These are phyloP conservation scores for Fistularia tabacaria DNA, from an alignment of 2,797 vertebrate genomes.

Conservation along the genomic window DNA sequence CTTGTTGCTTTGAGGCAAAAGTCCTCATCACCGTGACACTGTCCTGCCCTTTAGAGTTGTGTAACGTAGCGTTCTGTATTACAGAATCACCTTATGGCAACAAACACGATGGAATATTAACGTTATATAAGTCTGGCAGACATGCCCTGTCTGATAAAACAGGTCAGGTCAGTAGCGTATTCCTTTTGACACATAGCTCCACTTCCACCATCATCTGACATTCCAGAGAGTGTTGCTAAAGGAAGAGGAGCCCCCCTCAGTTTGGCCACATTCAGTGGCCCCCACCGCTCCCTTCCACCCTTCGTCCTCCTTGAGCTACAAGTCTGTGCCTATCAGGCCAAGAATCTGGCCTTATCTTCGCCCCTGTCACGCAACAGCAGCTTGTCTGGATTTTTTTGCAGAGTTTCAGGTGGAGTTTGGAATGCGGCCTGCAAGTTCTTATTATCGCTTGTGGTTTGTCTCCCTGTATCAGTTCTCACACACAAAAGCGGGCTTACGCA, in stretches of 20 bases:
- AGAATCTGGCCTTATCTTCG: constrained; percentile 50
- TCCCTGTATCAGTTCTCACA: too few species aligned
- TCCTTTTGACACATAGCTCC: not conserved
- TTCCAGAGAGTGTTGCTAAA: constrained; percentile 23
- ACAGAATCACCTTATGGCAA: too few species aligned
- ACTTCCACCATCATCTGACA: constrained; percentile 27
- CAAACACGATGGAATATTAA: too few species aligned
- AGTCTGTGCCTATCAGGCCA: constrained; percentile 41
- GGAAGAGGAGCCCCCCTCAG: too few species aligned
- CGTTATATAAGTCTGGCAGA: too few species aligned
- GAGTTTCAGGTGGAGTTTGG: not conserved
- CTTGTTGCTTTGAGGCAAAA: too few species aligned
- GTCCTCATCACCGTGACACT: too few species aligned
- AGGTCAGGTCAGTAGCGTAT: not conserved
- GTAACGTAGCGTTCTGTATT: too few species aligned
- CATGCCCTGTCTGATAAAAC: not conserved
- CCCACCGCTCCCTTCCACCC: too few species aligned
- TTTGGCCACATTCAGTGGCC: too few species aligned
- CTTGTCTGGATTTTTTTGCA: constrained; percentile 14
- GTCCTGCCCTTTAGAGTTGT: too few species aligned
- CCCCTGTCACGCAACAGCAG: constrained; percentile 48
- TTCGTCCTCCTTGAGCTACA: constrained; percentile 22
- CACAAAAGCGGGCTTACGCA: too few species aligned
- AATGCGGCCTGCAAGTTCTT: not conserved
- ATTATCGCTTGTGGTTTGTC: not conserved